Conservation (phyloP, 2,888 invertebrate genomes). For the Linnaemya tessellans region DNA sequence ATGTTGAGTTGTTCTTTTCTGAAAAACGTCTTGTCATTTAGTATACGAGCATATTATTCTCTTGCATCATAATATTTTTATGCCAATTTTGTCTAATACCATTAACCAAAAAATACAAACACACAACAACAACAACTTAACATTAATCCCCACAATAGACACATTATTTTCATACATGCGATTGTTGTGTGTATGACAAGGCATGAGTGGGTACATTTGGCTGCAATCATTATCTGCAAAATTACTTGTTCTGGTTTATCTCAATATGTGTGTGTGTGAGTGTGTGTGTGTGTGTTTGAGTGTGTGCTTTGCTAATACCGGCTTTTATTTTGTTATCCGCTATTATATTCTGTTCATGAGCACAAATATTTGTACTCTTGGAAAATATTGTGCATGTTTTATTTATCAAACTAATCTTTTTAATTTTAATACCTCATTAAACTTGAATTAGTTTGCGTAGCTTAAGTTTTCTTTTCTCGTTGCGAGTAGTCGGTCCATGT, state of each 20-base stretch:
- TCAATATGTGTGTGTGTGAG: too few relatives aligned
- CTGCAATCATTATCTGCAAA: neutral
- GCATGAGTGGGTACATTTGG: neutral
- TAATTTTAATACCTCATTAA: constrained; percentile 55
- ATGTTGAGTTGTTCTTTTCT: neutral
- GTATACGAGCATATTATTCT: neutral
- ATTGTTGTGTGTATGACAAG: neutral
- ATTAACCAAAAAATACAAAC: neutral
- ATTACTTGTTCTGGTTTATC: neutral
- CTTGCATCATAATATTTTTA: neutral
- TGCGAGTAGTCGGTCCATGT: neutral
- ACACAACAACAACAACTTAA: neutral
- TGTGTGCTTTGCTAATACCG: neutral
- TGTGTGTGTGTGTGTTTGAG: neutral
- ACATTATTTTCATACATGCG: neutral
- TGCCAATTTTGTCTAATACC: neutral
- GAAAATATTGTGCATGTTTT: neutral
- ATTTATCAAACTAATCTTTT: constrained; percentile 29
- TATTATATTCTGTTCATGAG: constrained; percentile 13
- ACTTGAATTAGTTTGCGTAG: constrained; percentile 40
- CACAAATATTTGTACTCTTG: neutral
- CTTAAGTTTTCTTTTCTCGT: neutral
- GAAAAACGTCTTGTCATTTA: neutral
- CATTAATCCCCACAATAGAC: constrained; percentile 1
- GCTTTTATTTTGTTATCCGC: constrained; percentile 1